Evolutionary conservation across 2,113 vertebrate species (phyloP), one percentile per base, ranked within the genome.

Genomic region (Platysternon megacephalum): DNA sequence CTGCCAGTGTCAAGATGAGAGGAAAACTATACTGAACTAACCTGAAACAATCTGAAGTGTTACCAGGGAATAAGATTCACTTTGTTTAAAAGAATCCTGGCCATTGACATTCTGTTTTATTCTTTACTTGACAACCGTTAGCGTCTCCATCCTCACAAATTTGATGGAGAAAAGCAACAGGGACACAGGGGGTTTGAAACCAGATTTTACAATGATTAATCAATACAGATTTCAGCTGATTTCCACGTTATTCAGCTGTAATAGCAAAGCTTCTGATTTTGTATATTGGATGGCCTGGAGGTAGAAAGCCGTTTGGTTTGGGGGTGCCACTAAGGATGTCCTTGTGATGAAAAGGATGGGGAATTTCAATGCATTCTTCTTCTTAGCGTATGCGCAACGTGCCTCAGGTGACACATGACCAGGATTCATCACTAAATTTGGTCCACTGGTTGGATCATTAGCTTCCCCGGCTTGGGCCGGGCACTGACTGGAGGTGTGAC

Each of bases 291-390:
- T 44, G 22, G 21, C 5, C 76, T 56, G 94, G 76, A 51, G n/a
- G 5, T 7, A 2, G 11, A 87, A n/a, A 91, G 95, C 94, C 91
- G 32, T 83, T 1, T 91, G 86, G 94, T 32, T 28, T 0, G 0
- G 0, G 2, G 88, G 94, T 1, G 56, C 94, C 92, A 95, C 13
- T 97, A 93, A 74, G 26, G 88, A 3, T 35, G 84, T 68, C 89
- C 96, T 95, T 87, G 91, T 94, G 95, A 88, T 82, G 79, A 42
- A 11, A 88, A 44, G 22, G 11, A 74, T 12, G 11, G 72, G n/a
- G 11, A 28, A 76, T 76, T 76, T 44, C 39, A 44, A 28, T 76
- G 39, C 16, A 68, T 68, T n/a, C 16, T 35, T n/a, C 61, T 35
- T 56, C 24, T 28, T 12, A 28, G 26, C 11, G 26, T 56, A 26